A percentile compares a stretch with the other conserved stretches of the same genome.
These are phyloP conservation scores for Acleris holmiana DNA, from an alignment of 2,888 invertebrate genomes.

Conservation along the genomic window DNA sequence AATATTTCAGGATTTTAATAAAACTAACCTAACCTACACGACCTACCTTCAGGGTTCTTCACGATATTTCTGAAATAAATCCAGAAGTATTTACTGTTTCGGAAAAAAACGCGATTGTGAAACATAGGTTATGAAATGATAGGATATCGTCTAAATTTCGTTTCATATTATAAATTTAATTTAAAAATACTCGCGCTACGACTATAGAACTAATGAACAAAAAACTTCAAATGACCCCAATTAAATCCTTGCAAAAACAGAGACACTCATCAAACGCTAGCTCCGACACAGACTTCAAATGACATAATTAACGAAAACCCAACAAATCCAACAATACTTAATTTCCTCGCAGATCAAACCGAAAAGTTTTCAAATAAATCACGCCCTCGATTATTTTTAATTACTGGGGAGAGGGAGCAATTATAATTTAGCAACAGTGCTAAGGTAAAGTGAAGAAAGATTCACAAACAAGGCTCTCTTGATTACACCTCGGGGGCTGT, in stretches of 20 bases:
- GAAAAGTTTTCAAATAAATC: constrained; percentile 43
- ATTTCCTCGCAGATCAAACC: constrained; percentile 32
- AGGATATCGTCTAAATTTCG: too few relatives aligned
- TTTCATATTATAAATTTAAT: too few relatives aligned
- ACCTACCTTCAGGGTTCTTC: too few relatives aligned
- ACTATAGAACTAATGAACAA: background rate
- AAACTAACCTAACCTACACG: too few relatives aligned
- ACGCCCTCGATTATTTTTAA: constrained; percentile 51
- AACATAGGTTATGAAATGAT: too few relatives aligned
- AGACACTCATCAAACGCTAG: background rate
- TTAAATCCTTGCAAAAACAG: background rate
- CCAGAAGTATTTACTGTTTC: too few relatives aligned
- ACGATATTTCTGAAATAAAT: too few relatives aligned
- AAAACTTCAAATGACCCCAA: background rate
- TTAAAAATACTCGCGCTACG: too few relatives aligned
- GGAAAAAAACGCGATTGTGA: too few relatives aligned
- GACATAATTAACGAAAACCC: constrained; percentile 26
- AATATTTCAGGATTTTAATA: too few relatives aligned
- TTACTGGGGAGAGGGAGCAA: constrained; percentile 46
- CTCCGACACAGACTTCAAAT: constrained; percentile 12
- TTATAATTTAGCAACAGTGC: constrained; percentile 47
- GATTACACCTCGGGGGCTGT: constrained; percentile 41
- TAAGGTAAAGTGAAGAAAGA: constrained; percentile 38
- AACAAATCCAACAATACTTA: constrained; percentile 30
- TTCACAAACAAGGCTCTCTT: constrained; percentile 41